A percentile compares a stretch with the other conserved stretches of the same genome.
phyloP scores from a whole-genome alignment of 1,140 invertebrate genomes.

The Orchestia grillus region DNA sequence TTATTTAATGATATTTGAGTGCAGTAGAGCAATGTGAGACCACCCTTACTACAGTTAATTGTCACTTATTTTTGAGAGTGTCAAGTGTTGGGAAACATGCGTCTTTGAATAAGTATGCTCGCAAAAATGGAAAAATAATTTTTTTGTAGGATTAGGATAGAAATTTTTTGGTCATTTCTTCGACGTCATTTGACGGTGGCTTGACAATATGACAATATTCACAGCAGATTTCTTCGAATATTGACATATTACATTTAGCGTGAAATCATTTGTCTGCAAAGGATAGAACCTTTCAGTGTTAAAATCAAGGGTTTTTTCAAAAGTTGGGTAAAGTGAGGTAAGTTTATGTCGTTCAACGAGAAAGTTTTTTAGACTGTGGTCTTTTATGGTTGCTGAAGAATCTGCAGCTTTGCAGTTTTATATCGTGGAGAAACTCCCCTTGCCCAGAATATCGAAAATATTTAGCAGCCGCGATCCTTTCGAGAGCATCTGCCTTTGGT shows the following conservation, averaged over 20 bases:
- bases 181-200: neutral
- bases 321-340: no score
- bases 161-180: neutral
- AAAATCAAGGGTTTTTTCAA: neutral
- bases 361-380: neutral
- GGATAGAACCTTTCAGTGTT: neutral
- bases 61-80: no score
- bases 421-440: neutral
- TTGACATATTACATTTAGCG: neutral
- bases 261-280: neutral
- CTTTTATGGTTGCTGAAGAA: neutral
- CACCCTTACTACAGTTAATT: no score
- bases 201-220: neutral
- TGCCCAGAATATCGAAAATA: neutral
- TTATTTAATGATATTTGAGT: no score
- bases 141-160: neutral
- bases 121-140: neutral
- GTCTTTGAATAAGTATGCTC: neutral
- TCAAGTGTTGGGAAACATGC: no score
- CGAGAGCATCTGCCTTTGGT: neutral
- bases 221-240: neutral
- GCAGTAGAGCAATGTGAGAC: no score
- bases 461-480: neutral
- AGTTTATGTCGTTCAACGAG: neutral
- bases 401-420: neutral